A percentile compares a stretch with the other conserved stretches of the same genome.
phyloP scores from a whole-genome alignment of 2,113 vertebrate species.

The Xiphorhynchus elegans region DNA sequence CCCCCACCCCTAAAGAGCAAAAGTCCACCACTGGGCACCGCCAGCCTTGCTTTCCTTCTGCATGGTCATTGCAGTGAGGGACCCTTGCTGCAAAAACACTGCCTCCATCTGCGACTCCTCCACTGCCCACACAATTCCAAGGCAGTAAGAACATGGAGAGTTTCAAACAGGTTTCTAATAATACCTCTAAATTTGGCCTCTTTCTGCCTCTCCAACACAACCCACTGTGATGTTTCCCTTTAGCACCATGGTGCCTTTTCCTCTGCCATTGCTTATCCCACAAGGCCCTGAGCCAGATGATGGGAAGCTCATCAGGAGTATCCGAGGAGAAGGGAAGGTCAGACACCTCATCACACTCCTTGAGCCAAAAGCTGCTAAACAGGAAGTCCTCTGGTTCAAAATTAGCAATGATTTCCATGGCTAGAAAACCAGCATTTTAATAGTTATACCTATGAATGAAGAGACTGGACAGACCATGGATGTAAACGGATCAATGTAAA shows the following conservation, averaged over 20 bases:
- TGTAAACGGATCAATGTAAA: neutral
- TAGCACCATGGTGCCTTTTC: neutral
- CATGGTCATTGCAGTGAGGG: accelerated
- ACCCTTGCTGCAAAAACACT: neutral
- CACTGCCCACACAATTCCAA: neutral
- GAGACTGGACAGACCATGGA: neutral
- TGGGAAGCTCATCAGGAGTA: neutral
- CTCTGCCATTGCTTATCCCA: neutral
- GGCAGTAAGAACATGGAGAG: neutral
- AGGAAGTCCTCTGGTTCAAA: neutral
- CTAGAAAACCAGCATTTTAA: neutral
- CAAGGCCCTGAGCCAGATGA: neutral
- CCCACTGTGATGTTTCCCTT: neutral
- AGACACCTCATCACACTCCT: neutral
- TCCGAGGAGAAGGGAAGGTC: neutral
- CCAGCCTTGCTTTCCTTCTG: neutral
- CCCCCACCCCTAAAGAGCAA: neutral
- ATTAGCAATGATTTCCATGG: neutral
- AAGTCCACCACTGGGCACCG: neutral
- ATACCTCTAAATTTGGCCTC: neutral
- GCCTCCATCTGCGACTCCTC: neutral
- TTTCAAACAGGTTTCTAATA: neutral
- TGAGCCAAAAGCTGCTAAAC: neutral
- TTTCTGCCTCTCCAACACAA: neutral
- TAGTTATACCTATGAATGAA: accelerated